Conservation (phyloP, 2,888 invertebrate genomes). For the Xestia ashworthii region DNA sequence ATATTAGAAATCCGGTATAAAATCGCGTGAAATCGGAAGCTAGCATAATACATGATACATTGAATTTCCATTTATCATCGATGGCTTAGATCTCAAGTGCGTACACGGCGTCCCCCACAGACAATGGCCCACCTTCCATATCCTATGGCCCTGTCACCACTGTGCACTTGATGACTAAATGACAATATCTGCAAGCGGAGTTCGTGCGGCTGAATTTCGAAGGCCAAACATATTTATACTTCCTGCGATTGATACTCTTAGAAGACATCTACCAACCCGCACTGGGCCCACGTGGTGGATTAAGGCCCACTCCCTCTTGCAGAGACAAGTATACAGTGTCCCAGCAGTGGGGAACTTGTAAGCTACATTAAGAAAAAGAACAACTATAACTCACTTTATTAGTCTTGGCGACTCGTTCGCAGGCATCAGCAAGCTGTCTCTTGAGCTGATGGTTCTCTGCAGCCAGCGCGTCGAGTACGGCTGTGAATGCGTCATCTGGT, state of each 20-base stretch:
- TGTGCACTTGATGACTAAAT: neutral
- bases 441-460: conserved; percentile 96
- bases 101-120: neutral
- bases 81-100: neutral
- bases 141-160: neutral
- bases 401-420: conserved; percentile 95
- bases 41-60: neutral
- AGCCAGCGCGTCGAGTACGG: conserved; percentile 95
- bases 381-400: conserved; percentile 88
- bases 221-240: neutral
- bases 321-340: neutral
- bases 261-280: neutral
- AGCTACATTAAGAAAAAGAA: neutral
- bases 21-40: neutral
- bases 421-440: conserved; percentile 95
- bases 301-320: neutral
- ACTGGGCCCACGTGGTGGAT: neutral
- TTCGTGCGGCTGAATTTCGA: neutral
- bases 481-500: conserved; percentile 94
- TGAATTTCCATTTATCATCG: neutral
- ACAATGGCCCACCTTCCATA: neutral
- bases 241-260: neutral
- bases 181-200: neutral
- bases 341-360: neutral
- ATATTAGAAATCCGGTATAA: conserved; percentile 25